Conservation (phyloP, 2,113 vertebrate genomes). For the Epinephelus moara region DNA sequence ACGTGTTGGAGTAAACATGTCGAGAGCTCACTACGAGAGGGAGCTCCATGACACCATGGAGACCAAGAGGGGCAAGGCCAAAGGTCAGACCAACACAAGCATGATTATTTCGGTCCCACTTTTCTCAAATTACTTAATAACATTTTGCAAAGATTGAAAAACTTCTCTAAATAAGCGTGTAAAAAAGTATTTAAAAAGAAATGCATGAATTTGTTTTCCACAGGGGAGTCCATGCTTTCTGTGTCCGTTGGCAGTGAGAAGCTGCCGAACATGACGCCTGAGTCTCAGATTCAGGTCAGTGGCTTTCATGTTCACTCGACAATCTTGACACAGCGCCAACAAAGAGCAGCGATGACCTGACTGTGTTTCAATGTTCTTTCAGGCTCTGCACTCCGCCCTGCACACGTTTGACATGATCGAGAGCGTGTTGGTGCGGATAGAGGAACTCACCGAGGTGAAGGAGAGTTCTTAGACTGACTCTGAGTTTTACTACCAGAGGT, state of each 20-base stretch:
- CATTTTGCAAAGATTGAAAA: neutral
- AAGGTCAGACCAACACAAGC: constrained; percentile 65
- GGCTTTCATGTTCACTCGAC: neutral
- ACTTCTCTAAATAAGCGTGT: neutral
- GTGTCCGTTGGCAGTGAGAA: constrained; percentile 87
- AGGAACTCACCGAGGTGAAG: constrained; percentile 93
- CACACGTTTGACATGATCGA: constrained; percentile 98
- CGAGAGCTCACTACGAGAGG: constrained; percentile 95
- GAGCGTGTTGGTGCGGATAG: constrained; percentile 94
- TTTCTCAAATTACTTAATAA: neutral
- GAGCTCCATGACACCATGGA: constrained; percentile 90
- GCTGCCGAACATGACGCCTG: constrained; percentile 90
- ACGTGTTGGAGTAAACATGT: constrained; percentile 94
- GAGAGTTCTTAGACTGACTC: constrained; percentile 45
- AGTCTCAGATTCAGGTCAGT: constrained; percentile 93
- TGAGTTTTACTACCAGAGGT: neutral
- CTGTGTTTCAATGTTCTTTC: constrained; percentile 34
- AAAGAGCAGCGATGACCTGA: neutral
- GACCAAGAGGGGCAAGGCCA: constrained; percentile 81
- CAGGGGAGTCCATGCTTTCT: constrained; percentile 67
- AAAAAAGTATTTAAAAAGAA: neutral
- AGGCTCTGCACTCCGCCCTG: constrained; percentile 95
- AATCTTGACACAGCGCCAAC: neutral
- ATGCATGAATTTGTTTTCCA: neutral
- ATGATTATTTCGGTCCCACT: neutral